Evolutionary conservation across 2,888 invertebrate species (phyloP), one percentile per base, ranked within the genome.

Genomic region (Meloe dianella): DNA sequence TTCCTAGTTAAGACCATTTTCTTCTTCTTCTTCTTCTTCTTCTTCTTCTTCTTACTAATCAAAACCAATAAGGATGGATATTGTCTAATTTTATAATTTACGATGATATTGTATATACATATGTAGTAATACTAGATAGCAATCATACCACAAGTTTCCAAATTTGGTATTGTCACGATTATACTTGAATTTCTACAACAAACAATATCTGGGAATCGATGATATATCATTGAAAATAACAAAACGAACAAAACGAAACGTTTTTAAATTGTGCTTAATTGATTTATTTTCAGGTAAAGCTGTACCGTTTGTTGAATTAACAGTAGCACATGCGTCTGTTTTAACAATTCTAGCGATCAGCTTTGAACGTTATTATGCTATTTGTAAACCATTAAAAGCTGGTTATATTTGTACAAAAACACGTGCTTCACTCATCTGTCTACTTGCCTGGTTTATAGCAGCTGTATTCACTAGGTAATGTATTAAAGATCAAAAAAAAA

Each of bases 271-370:
- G 47, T 20, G 4, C 10, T 20, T 20, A 20, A 30, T 57, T 57
- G 14, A 29, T 41, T 77, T 68, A 72, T 71, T 86, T 87, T 47
- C 88, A 96, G 97, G 96, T 86, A 93, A 95, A 82, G 91, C 94
- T 24, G 95, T 96, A 5, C 96, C 96, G 0, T 96, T 96, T 82
- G 91, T 96, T 68, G 96, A 97, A 85, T 85, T 96, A 80, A 93
- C 95, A 0, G 95, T 96, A 24, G 95, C 95, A 2, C 95, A 96
- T 82, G 95, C 96, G 29, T 96, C 96, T 41, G 95, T 96, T 2
- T 86, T 97, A 63, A 97, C 96, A 41, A 96, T 97, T 78, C 85
- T 97, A 78, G 96, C 96, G 66, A 97, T 97, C 83, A 95, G 95
- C 80, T 94, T 96, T 83, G 96, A 97, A 84, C 88, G 93, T 65